Evolutionary conservation across 1,140 invertebrate species (phyloP), one percentile per base, ranked within the genome.

Genomic region (Stegodyphus dumicola): DNA sequence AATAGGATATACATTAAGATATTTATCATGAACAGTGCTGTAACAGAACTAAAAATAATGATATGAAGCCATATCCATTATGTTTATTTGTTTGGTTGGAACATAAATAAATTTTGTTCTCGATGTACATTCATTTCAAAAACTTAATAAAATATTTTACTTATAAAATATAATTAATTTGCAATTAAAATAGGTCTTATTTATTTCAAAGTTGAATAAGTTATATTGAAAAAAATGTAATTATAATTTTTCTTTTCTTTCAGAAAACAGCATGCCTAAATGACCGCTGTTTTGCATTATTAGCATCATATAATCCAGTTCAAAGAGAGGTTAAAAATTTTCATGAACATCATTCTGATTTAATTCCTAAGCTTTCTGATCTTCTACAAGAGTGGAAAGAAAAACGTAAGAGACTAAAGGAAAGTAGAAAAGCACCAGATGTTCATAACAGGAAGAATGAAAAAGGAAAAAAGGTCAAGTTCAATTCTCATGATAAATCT

Each of bases 211-310:
- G 33, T 33, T 33, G 33, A 33, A 33, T 33, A 33, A 33, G 33
- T 33, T 33, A 33, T 33, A 33, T 33, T 33, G 1, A 33, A 33
- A 33, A n/a, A 33, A 33, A 33, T 33, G 33, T 3, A 33, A 33
- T 33, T 1, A 33, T 33, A 33, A 33, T 33, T 66, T 18, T 67
- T 67, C 10, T 51, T 69, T 54, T 56, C 54, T 79, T 71, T 15
- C 52, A 79, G 77, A 79, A 79, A 79, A 70, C 53, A 11, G 5
- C 66, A 15, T 33, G 52, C n/a, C 5, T 79, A 33, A 66, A 79
- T 48, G 77, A 79, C 6, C 17, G 53, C 5, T 79, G 77, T 51
- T 54, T 70, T 53, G 65, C 77, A 18, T 54, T 79, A 51, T 49
- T 79, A 56, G 77, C 77, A 17, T 69, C 18, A 33, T 66, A 79